Conservation (phyloP, 2,888 invertebrate species). For the Melinopterus prodromus region DNA sequence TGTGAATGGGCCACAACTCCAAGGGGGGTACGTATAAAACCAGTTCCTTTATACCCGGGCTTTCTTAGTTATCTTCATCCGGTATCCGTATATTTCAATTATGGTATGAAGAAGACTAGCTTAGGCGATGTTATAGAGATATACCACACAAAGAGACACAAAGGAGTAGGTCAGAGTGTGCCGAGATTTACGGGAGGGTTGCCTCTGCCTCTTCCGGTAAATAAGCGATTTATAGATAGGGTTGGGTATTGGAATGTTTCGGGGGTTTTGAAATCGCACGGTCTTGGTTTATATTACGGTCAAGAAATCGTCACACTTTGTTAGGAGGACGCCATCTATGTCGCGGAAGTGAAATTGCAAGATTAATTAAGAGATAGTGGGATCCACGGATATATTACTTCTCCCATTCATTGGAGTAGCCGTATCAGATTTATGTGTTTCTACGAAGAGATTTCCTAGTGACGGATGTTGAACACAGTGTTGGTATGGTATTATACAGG, state of each 20-base stretch:
- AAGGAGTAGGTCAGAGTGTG: background rate
- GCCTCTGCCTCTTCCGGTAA: background rate
- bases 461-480: background rate
- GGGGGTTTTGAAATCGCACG: background rate
- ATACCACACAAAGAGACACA: background rate
- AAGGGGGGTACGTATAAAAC: background rate
- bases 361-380: background rate
- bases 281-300: background rate
- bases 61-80: background rate
- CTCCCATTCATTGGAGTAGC: background rate
- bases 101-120: background rate
- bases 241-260: background rate
- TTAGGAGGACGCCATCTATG: background rate
- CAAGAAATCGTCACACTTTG: background rate
- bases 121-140: background rate
- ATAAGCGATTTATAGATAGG: background rate
- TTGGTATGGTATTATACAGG: background rate
- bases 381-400: background rate
- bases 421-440: background rate
- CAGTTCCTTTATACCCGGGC: background rate
- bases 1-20: background rate
- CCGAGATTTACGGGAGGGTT: background rate
- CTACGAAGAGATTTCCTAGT: background rate
- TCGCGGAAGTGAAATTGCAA: background rate
- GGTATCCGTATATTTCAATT: background rate